Percentiles rank a stretch among this genome's conserved stretches.
Conservation (phyloP, 2,797 vertebrate genomes). For the Sylvilagus floridanus region DNA sequence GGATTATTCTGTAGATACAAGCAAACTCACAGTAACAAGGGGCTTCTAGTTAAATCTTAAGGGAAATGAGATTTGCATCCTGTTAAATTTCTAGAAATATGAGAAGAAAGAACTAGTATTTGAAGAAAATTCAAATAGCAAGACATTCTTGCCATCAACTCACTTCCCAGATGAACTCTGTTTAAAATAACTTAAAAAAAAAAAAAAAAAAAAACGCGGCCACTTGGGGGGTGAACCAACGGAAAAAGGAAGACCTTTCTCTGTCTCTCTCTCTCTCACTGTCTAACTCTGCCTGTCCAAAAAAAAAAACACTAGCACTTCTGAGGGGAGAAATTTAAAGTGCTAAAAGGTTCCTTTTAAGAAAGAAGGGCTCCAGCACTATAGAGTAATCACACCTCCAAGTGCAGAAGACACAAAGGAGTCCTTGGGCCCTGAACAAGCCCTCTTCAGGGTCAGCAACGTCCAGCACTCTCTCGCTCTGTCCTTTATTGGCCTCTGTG, state of each 20-base stretch:
- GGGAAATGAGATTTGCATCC: neutral
- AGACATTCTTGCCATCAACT: neutral
- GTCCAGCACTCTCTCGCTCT: neutral
- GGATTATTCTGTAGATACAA: neutral
- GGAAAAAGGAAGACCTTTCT: too few relatives aligned
- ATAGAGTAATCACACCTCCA: neutral
- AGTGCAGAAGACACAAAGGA: neutral
- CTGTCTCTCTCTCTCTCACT: too few relatives aligned
- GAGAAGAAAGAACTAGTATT: neutral
- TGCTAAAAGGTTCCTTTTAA: neutral
- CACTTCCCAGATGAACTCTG: neutral
- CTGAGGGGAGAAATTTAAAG: neutral
- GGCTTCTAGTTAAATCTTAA: neutral
- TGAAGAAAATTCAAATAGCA: neutral
- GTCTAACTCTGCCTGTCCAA: too few relatives aligned
- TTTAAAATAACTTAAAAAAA: neutral
- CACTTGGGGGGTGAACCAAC: too few relatives aligned
- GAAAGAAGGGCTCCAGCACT: neutral
- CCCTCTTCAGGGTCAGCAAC: too few relatives aligned
- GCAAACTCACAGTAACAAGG: neutral
- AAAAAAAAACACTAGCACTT: neutral
- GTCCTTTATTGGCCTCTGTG: neutral
- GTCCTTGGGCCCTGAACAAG: neutral
- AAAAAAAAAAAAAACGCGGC: neutral
- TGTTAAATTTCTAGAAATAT: slow-evolving; percentile 20